A percentile compares a stretch with the other conserved stretches of the same genome.
phyloP scores from a whole-genome alignment of 2,797 vertebrate species.

The Spinus olivaceus region DNA sequence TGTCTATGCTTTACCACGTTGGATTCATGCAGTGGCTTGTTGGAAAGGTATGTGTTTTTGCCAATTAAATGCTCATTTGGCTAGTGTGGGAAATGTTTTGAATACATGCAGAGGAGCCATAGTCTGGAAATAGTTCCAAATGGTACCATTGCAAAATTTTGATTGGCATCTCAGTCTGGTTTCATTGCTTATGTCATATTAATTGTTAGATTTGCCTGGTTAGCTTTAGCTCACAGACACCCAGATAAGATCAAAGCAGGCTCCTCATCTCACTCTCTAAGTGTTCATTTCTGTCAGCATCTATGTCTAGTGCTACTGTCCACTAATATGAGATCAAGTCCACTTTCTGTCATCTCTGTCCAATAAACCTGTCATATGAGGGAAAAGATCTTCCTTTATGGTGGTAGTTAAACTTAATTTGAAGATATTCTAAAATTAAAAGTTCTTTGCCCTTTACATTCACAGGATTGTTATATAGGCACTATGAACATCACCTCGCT shows the following conservation, averaged over 20 bases:
- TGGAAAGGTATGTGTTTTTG: slow-evolving; percentile 78
- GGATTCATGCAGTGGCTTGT: slow-evolving; percentile 88
- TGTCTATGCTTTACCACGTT: slow-evolving; percentile 83
- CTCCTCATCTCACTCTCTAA: neutral
- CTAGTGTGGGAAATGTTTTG: neutral
- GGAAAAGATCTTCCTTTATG: neutral
- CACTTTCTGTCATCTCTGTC: neutral
- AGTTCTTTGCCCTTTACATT: neutral
- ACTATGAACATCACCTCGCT: neutral
- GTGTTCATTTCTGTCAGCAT: neutral
- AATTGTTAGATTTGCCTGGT: neutral
- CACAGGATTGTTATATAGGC: neutral
- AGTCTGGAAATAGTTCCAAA: neutral
- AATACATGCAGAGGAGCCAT: neutral
- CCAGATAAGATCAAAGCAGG: neutral
- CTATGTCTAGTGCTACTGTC: too few species aligned
- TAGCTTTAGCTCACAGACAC: neutral
- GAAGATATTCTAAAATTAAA: neutral
- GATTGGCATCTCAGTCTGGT: neutral
- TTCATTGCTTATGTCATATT: neutral
- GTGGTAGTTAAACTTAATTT: neutral
- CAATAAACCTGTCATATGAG: neutral
- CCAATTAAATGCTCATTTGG: neutral
- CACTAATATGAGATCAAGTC: neutral
- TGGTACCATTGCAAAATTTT: neutral